Evolutionary conservation across 2,888 invertebrate genomes (phyloP), one percentile per base, ranked within the genome.

Genomic region (Luperina nickerlii): DNA sequence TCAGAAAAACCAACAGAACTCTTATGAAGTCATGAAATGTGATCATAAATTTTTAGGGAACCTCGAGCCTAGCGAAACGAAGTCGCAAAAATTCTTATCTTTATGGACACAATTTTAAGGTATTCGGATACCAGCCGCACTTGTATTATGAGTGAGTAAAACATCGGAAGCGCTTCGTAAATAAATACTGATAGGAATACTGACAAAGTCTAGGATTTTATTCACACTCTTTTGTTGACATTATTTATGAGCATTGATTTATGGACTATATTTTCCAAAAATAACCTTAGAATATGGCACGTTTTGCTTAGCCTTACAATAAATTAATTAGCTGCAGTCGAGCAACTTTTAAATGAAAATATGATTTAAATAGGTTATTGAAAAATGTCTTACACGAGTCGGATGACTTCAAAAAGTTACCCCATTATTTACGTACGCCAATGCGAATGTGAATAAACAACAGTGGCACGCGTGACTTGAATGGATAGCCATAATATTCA

Each of bases 371-470:
- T 78, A 86, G 79, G 83, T 83, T 79, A 81, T 77, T 81, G 81
- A 78, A 62, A 79, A 83, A 85, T 84, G 87, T 83, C 79, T 84
- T 81, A 85, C 87, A 89, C 76, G 87, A 89, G 90, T 85, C 75
- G 88, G 89, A 90, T 90, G 90, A 92, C 92, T 91, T 91, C 90
- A 90, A 93, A 91, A 93, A 95, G 92, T 93, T 92, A 92, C 91
- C 91, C 93, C 92, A 93, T 96, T 95, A 95, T 95, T 95, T 95
- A 94, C 93, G 92, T 91, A 93, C 90, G 90, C 92, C 92, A 92
- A 92, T 92, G 92, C 92, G 92, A 94, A 95, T 94, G 94, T 94
- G 95, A 94, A 95, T 95, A 96, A 96, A 96, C 95, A 95, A 91
- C 89, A 88, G 86, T 87, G 88, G 87, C 90, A 92, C 90, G 92